Evolutionary conservation across 2,113 vertebrate species (phyloP).

Genomic region (Nothobranchius furzeri): DNA sequence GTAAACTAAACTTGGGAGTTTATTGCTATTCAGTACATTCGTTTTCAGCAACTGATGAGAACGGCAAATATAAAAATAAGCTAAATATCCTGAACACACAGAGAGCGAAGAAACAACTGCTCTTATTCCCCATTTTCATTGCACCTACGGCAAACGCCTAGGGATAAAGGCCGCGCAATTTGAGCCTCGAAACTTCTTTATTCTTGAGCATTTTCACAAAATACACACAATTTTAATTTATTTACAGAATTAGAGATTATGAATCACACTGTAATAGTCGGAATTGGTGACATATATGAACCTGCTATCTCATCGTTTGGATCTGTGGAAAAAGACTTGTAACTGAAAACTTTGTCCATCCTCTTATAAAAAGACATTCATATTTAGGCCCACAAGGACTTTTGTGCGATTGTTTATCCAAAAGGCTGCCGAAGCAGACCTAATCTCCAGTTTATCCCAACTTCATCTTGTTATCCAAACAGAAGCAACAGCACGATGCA

Average conservation of each 20-base stretch:
- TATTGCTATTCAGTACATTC: slow-evolving; percentile 18
- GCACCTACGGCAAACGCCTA: slow-evolving; percentile 1
- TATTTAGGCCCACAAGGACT: not conserved
- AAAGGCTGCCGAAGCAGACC: slow-evolving; percentile 42
- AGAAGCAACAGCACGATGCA: slow-evolving; percentile 91
- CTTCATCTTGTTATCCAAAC: slow-evolving; percentile 81
- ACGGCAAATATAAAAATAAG: slow-evolving; percentile 56
- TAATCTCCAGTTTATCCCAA: not conserved
- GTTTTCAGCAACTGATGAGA: slow-evolving; percentile 43
- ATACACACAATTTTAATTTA: not conserved
- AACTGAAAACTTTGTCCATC: not conserved
- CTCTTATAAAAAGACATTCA: slow-evolving; percentile 14
- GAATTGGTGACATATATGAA: not conserved
- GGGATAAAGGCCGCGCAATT: slow-evolving; percentile 18
- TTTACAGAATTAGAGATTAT: slow-evolving; percentile 3
- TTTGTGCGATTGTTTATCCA: not conserved
- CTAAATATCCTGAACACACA: slow-evolving; percentile 19
- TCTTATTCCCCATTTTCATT: slow-evolving; percentile 30
- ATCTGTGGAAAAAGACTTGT: not conserved
- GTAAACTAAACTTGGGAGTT: slow-evolving; percentile 49
- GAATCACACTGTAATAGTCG: not conserved
- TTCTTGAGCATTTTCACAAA: slow-evolving; percentile 1
- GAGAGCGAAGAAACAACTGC: slow-evolving; percentile 6
- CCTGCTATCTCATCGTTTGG: not conserved
- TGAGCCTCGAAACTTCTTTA: slow-evolving; percentile 10